These are phyloP conservation scores for Pediacus dermestoides DNA, from an alignment of 2,888 invertebrate genomes.

Conservation along the genomic window DNA sequence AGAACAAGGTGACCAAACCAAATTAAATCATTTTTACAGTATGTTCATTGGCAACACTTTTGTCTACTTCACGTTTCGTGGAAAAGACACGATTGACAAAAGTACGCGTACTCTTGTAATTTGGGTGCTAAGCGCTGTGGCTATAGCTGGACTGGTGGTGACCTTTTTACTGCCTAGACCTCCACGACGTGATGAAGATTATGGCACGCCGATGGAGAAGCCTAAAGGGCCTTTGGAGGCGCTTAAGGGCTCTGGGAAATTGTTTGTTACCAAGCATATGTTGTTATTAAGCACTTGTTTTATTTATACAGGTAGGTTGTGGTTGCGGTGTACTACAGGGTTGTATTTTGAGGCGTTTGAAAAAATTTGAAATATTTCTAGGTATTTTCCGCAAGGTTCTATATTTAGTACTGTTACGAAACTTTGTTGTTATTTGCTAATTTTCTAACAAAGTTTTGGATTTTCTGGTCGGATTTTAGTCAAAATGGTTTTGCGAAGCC, in stretches of 20 bases:
- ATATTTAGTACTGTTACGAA: too few relatives aligned
- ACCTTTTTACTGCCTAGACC: constrained; percentile 61
- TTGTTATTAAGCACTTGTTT: constrained; percentile 79
- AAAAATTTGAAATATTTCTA: too few relatives aligned
- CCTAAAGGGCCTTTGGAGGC: constrained; percentile 62
- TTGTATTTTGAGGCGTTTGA: too few relatives aligned
- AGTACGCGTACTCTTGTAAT: constrained; percentile 76
- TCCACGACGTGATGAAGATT: constrained; percentile 46
- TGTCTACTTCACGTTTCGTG: constrained; percentile 87
- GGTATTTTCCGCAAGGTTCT: too few relatives aligned
- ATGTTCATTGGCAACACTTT: constrained; percentile 94
- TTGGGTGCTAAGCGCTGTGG: constrained; percentile 71
- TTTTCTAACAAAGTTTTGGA: too few relatives aligned
- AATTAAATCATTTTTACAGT: constrained; percentile 62
- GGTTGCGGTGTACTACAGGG: too few relatives aligned
- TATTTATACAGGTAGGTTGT: constrained; percentile 78
- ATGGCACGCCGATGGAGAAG: constrained; percentile 37
- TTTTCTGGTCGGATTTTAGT: too few relatives aligned
- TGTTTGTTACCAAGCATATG: constrained; percentile 83
- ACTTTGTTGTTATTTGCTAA: too few relatives aligned
- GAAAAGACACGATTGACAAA: constrained; percentile 67
- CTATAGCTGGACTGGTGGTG: constrained; percentile 68
- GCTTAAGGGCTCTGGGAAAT: constrained; percentile 67
- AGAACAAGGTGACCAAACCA: too few relatives aligned
- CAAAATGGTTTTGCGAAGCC: too few relatives aligned